A percentile compares a stretch with the other conserved stretches of the same genome.
Conservation (phyloP, 2,797 vertebrate genomes). For the Acrocephalus scirpaceus region DNA sequence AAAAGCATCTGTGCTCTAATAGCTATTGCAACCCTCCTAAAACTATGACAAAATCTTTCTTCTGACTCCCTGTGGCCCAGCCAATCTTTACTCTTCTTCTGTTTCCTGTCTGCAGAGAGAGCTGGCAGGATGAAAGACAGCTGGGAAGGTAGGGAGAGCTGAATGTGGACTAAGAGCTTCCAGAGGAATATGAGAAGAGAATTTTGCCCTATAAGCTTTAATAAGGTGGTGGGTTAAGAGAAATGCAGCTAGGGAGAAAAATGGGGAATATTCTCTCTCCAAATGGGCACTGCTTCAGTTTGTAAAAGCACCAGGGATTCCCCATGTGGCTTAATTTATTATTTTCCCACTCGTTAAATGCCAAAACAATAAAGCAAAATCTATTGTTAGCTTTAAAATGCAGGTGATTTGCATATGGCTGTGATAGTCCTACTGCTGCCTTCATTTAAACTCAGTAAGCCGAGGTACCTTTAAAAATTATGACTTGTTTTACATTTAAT, state of each 20-base stretch:
- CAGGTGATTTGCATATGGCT: conserved; percentile 59
- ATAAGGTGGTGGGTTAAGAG: conserved; percentile 59
- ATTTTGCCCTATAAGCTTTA: conserved; percentile 64
- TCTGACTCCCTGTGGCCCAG: conserved; percentile 24
- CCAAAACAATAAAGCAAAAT: conserved; percentile 71
- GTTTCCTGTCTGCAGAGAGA: conserved; percentile 24
- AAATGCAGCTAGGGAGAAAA: conserved; percentile 51
- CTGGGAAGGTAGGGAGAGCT: conserved; percentile 2
- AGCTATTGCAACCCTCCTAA: conserved; percentile 11
- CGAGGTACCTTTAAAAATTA: conserved; percentile 53
- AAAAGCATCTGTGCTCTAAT: background rate
- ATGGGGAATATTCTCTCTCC: conserved; percentile 23
- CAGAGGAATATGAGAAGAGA: conserved; percentile 53
- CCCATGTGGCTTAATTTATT: conserved; percentile 68
- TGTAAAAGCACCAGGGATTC: conserved; percentile 48
- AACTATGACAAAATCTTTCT: conserved; percentile 38
- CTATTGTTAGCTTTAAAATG: conserved; percentile 59
- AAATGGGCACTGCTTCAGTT: conserved; percentile 39
- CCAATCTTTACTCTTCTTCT: conserved; percentile 11
- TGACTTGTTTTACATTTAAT: conserved; percentile 69
- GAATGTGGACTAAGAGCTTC: conserved; percentile 44
- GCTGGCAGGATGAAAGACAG: conserved; percentile 30
- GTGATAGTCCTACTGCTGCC: conserved; percentile 52
- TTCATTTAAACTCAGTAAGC: conserved; percentile 66
- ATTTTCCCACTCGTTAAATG: conserved; percentile 73